Percentiles rank a stretch among this genome's conserved stretches.
phyloP scores from a whole-genome alignment of 2,888 invertebrate genomes.

The Exephanes ischioxanthus region DNA sequence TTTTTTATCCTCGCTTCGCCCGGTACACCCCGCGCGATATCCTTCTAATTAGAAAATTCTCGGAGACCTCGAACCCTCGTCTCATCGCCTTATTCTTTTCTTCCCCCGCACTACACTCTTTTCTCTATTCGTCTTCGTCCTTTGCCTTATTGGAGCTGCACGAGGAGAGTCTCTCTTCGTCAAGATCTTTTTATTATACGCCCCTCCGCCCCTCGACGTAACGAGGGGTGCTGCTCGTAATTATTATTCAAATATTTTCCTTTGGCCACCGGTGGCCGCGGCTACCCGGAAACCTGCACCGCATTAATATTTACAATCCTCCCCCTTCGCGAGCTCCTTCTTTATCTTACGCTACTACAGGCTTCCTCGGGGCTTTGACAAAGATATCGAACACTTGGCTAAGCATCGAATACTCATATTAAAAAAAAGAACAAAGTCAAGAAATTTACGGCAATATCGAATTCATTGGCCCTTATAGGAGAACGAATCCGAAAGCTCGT shows the following conservation, averaged over 20 bases:
- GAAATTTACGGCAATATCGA: not conserved
- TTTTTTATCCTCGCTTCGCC: slow-evolving; percentile 55
- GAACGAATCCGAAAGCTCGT: not conserved
- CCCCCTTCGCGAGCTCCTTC: slow-evolving; percentile 49
- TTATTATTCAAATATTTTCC: slow-evolving; percentile 84
- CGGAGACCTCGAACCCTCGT: slow-evolving; percentile 73
- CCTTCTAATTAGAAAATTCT: slow-evolving; percentile 83
- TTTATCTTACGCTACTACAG: slow-evolving; percentile 36
- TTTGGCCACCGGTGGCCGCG: slow-evolving; percentile 68
- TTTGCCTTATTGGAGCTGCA: slow-evolving; percentile 62
- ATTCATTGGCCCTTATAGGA: not conserved
- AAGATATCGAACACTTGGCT: slow-evolving; percentile 17
- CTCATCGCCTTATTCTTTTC: slow-evolving; percentile 62
- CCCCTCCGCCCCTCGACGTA: slow-evolving; percentile 61
- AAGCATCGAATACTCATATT: not conserved
- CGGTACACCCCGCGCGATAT: slow-evolving; percentile 70
- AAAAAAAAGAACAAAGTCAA: not conserved
- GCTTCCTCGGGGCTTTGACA: slow-evolving; percentile 18
- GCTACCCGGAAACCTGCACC: slow-evolving; percentile 56
- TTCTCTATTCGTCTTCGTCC: slow-evolving; percentile 46
- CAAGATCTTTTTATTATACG: slow-evolving; percentile 69
- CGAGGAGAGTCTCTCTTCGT: slow-evolving; percentile 67
- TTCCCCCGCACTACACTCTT: slow-evolving; percentile 9
- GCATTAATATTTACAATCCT: slow-evolving; percentile 82
- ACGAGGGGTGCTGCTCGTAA: slow-evolving; percentile 75